Conservation (phyloP, 2,113 vertebrate genomes). For the Dromiciops gliroides region DNA sequence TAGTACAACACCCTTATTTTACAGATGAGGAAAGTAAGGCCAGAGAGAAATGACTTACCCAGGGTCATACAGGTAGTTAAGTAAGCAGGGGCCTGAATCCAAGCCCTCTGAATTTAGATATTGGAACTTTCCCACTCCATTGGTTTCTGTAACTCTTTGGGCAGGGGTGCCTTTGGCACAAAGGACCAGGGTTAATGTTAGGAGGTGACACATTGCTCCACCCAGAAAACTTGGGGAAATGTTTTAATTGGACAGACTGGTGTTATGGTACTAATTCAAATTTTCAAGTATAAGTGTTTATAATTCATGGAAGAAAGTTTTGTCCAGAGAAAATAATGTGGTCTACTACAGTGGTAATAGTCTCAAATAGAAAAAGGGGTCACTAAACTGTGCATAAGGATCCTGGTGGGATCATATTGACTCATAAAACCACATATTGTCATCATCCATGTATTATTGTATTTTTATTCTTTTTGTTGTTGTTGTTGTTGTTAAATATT, state of each 20-base stretch:
- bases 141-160: background rate
- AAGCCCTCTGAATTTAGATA: background rate
- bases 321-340: background rate
- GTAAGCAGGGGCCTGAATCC: background rate
- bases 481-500: background rate
- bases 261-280: background rate
- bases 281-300: background rate
- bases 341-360: background rate
- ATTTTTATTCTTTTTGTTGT: background rate
- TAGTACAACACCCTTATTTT: background rate
- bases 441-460: background rate
- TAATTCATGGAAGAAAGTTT: background rate
- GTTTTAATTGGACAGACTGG: background rate
- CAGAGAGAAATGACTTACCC: background rate
- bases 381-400: background rate
- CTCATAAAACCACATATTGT: background rate
- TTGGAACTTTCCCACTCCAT: background rate
- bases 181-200: background rate
- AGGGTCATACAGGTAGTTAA: background rate
- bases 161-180: background rate
- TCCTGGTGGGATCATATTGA: background rate
- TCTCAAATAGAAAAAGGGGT: background rate
- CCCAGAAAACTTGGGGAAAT: background rate
- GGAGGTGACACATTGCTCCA: background rate
- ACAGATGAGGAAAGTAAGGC: background rate